These are phyloP conservation scores for Lethocerus indicus DNA, from an alignment of 1,140 invertebrate species.

Conservation along the genomic window DNA sequence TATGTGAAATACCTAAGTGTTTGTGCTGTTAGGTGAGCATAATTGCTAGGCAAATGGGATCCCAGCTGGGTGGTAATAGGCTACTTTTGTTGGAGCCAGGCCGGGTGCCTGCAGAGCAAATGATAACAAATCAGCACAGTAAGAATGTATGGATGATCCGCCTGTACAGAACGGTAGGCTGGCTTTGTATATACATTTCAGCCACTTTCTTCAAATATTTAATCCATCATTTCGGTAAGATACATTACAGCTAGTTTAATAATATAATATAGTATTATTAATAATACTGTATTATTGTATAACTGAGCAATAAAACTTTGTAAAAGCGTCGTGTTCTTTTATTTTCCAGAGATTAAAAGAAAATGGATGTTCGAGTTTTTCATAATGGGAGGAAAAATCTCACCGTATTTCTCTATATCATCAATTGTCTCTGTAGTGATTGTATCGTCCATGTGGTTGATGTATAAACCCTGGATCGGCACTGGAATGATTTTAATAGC, in stretches of 20 bases:
- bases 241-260: neutral
- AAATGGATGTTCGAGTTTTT: slow-evolving; percentile 5
- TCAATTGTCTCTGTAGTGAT: neutral
- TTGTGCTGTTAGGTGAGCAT: slow-evolving; percentile 10
- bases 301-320: neutral
- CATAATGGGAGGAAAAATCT: slow-evolving; percentile 8
- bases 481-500: slow-evolving; percentile 1
- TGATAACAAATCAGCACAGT: slow-evolving; percentile 10
- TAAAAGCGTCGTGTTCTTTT: neutral
- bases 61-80: neutral
- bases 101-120: slow-evolving; percentile 5
- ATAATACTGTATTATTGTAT: neutral
- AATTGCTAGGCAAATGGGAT: slow-evolving; percentile 8
- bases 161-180: slow-evolving; percentile 4
- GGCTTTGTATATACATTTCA: slow-evolving; percentile 7
- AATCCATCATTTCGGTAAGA: neutral
- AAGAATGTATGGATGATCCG: slow-evolving; percentile 7
- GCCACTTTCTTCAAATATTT: neutral
- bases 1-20: neutral
- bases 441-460: slow-evolving; percentile 7
- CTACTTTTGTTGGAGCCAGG: slow-evolving; percentile 5
- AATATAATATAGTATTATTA: neutral
- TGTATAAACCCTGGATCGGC: slow-evolving; percentile 9
- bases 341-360: neutral
- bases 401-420: slow-evolving; percentile 6